A percentile compares a stretch with the other conserved stretches of the same genome.
Evolutionary conservation across 2,113 vertebrate species (phyloP).

Genomic region (Bombycilla garrulus): DNA sequence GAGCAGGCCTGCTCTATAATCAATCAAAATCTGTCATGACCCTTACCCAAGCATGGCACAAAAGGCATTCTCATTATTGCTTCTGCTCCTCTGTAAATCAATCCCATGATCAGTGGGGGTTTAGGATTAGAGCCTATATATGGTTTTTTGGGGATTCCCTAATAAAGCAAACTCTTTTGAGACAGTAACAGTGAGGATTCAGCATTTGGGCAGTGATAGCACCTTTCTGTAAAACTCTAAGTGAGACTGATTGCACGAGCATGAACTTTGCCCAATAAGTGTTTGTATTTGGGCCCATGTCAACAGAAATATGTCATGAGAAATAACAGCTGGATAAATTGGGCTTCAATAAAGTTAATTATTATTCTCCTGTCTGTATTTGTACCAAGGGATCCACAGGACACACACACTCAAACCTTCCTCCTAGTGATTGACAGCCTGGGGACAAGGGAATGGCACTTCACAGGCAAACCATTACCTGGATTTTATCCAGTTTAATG

Average conservation of each 20-base stretch:
- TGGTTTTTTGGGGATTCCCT: neutral
- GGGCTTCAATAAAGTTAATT: conserved; percentile 47
- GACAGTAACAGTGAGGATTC: neutral
- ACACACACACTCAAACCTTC: neutral
- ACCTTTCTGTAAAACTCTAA: neutral
- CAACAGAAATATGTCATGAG: conserved; percentile 33
- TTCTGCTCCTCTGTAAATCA: neutral
- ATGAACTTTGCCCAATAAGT: conserved; percentile 22
- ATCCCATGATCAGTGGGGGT: neutral
- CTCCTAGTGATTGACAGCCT: neutral
- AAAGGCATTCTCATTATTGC: neutral
- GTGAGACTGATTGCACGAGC: neutral
- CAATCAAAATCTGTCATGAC: neutral
- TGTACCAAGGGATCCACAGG: neutral
- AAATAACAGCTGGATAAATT: conserved; percentile 44
- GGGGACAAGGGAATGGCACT: neutral
- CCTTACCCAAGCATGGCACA: neutral
- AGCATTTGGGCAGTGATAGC: neutral
- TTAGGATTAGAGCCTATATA: neutral
- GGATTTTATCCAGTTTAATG: neutral
- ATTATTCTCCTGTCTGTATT: conserved; percentile 9
- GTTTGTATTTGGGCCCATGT: conserved; percentile 29
- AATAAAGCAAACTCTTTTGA: neutral
- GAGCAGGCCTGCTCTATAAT: neutral
- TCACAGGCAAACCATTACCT: neutral